These are phyloP conservation scores for Nothocercus julius DNA, from an alignment of 2,113 vertebrate species.

Conservation along the genomic window DNA sequence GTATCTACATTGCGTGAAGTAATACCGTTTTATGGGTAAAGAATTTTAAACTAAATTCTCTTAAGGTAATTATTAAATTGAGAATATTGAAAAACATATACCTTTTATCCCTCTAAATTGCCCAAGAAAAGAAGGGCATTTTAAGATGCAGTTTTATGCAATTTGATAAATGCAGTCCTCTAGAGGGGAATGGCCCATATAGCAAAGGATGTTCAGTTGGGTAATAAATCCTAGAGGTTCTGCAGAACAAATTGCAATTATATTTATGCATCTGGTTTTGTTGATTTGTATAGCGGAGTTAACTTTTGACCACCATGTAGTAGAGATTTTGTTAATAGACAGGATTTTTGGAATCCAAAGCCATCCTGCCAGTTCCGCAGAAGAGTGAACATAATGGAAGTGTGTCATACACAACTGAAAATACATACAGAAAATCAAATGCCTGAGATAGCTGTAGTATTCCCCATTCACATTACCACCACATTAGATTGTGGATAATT, in stretches of 20 bases:
- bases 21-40: neutral
- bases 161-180: neutral
- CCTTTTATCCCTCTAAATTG: neutral
- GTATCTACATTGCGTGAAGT: neutral
- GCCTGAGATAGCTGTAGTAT: neutral
- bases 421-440: neutral
- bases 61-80: neutral
- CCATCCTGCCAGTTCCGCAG: neutral
- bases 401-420: neutral
- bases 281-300: neutral
- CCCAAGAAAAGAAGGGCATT: neutral
- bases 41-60: neutral
- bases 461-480: neutral
- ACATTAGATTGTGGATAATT: neutral
- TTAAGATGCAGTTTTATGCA: neutral
- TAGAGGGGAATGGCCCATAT: neutral
- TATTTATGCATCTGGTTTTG: neutral
- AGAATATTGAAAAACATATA: neutral
- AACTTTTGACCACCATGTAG: neutral
- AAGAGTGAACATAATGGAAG: neutral
- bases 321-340: neutral
- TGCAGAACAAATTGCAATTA: neutral
- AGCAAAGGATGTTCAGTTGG: neutral
- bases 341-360: neutral
- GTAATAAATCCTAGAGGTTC: neutral